Percentiles rank a stretch among this genome's conserved stretches.
phyloP scores from a whole-genome alignment of 2,797 vertebrate genomes.

The Pangasius krempfi region DNA sequence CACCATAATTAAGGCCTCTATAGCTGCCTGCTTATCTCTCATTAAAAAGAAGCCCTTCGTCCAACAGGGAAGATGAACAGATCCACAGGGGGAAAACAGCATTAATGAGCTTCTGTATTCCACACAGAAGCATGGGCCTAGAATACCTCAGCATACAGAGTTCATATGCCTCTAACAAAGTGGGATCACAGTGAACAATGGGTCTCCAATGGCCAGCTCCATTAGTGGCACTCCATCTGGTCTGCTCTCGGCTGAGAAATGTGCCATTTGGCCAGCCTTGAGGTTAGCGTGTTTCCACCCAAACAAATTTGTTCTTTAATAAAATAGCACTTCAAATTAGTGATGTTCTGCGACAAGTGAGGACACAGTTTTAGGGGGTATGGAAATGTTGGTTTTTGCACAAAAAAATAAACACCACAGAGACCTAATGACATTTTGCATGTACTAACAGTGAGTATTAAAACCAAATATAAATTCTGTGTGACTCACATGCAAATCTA shows the following conservation, averaged over 20 bases:
- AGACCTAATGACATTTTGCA: conserved; percentile 1
- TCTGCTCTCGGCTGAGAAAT: conserved; percentile 25
- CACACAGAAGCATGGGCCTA: conserved; percentile 71
- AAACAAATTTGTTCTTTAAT: conserved; percentile 28
- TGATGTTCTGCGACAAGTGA: conserved; percentile 15
- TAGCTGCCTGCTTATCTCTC: conserved; percentile 78
- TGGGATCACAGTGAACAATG: conserved; percentile 71
- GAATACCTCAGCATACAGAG: conserved; percentile 68
- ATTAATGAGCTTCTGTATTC: conserved; percentile 75
- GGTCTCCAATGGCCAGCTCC: conserved; percentile 60
- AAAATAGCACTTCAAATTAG: conserved; percentile 33
- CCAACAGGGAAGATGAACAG: conserved; percentile 66
- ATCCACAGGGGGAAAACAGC: conserved; percentile 45
- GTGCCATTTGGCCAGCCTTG: conserved; percentile 20
- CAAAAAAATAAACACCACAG: neutral
- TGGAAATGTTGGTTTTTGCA: conserved; percentile 12
- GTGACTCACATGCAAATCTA: conserved; percentile 43
- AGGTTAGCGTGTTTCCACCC: conserved; percentile 22
- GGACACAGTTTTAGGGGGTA: neutral
- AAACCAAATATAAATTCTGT: neutral
- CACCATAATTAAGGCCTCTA: conserved; percentile 75
- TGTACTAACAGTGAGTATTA: neutral
- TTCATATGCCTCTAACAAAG: conserved; percentile 69
- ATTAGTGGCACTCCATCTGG: conserved; percentile 1
- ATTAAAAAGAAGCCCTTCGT: conserved; percentile 62